Percentiles rank a stretch among this genome's conserved stretches.
phyloP scores from a whole-genome alignment of 1,140 invertebrate species.

The Leptinotarsa defecta region DNA sequence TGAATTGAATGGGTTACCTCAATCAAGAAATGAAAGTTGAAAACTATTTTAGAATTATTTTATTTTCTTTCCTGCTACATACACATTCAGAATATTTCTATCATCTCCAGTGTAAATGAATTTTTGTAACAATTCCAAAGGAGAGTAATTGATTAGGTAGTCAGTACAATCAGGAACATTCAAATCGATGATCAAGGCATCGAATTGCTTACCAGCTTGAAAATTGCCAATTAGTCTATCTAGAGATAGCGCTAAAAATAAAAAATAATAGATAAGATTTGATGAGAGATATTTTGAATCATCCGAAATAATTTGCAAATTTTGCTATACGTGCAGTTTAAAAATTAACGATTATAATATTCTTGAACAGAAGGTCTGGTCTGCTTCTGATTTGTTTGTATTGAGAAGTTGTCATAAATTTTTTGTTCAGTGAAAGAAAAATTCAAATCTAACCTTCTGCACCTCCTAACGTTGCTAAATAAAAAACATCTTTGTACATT shows the following conservation, averaged over 20 bases:
- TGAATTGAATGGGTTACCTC: no score
- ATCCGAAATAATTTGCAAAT: no score
- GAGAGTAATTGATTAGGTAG: constrained; percentile 54
- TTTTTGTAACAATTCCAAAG: constrained; percentile 73
- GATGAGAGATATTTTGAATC: no score
- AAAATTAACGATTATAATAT: no score
- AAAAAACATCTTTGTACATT: constrained; percentile 78
- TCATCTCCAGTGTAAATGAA: constrained; percentile 85
- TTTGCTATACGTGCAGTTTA: no score
- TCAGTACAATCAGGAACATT: constrained; percentile 49
- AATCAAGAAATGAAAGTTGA: background rate
- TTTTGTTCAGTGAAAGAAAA: background rate
- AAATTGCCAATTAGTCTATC: constrained; percentile 80
- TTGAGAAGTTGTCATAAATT: background rate
- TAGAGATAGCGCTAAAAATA: constrained; percentile 70
- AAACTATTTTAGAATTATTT: constrained; percentile 53
- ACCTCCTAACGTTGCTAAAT: constrained; percentile 84
- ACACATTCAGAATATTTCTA: constrained; percentile 79
- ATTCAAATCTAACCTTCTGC: constrained; percentile 66
- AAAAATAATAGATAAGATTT: background rate
- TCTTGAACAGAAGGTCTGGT: no score
- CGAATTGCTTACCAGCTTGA: constrained; percentile 80
- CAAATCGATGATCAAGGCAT: constrained; percentile 75
- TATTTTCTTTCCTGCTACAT: constrained; percentile 71
- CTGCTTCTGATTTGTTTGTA: no score